Evolutionary conservation across 2,888 invertebrate genomes (phyloP).

Genomic region (Tachina grossa): DNA sequence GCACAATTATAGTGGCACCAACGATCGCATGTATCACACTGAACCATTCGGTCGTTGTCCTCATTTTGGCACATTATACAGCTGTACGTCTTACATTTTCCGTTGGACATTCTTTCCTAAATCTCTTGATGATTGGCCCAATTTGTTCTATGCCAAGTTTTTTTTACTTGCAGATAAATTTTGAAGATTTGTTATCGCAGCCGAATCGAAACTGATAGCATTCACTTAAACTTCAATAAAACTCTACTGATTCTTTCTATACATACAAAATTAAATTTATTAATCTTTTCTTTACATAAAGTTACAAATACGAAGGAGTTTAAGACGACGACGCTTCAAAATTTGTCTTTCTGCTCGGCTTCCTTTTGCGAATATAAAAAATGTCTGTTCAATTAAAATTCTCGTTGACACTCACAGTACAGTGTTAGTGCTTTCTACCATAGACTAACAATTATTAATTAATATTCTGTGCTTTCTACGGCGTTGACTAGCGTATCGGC

Average conservation of each 20-base stretch:
- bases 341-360: too few species aligned
- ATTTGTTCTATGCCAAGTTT: not conserved
- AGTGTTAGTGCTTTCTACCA: not conserved
- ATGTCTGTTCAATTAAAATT: too few species aligned
- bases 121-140: not conserved
- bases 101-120: not conserved
- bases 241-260: not conserved
- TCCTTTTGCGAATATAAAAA: too few species aligned
- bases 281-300: too few species aligned
- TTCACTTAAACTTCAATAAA: not conserved
- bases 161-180: not conserved
- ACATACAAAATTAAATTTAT: too few species aligned
- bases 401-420: not conserved
- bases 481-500: not conserved
- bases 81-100: not conserved
- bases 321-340: too few species aligned
- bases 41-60: slow-evolving; percentile 45
- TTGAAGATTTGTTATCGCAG: not conserved
- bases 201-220: not conserved
- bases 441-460: too few species aligned
- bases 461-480: not conserved
- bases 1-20: slow-evolving; percentile 49
- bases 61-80: slow-evolving; percentile 7
- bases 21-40: slow-evolving; percentile 36
- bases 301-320: too few species aligned